A percentile compares a stretch with the other conserved stretches of the same genome.
phyloP scores from a whole-genome alignment of 2,888 invertebrate species.

The Zaprionus lineosus region DNA sequence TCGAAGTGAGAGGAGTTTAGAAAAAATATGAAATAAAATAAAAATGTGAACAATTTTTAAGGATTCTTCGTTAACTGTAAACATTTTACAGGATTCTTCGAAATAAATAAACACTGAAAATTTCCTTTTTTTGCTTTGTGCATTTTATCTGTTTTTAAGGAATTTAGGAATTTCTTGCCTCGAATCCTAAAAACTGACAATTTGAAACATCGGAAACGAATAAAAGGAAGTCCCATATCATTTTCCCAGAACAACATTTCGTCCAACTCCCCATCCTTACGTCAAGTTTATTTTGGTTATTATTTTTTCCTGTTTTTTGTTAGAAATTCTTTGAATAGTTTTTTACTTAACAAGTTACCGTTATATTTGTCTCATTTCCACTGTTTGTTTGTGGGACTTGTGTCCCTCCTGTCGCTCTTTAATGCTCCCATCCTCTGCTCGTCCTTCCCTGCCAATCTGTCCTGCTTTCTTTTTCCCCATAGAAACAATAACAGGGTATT shows the following conservation, averaged over 20 bases:
- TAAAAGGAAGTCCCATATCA: neutral
- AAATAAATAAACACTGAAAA: no score
- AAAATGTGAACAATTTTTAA: no score
- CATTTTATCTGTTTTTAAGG: no score
- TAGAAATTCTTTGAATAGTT: conserved; percentile 32
- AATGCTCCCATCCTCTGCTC: neutral
- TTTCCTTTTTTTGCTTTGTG: no score
- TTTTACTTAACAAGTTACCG: conserved; percentile 63
- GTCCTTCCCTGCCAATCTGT: conserved; percentile 7
- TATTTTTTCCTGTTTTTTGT: conserved; percentile 9
- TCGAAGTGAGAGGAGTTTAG: no score
- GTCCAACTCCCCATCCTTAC: neutral
- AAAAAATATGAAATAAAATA: no score
- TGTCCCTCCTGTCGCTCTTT: conserved; percentile 10
- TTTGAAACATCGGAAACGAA: neutral
- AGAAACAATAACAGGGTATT: conserved; percentile 71
- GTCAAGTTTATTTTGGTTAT: conserved; percentile 4
- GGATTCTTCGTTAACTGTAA: no score
- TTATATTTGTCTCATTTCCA: conserved; percentile 50
- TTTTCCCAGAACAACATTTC: neutral
- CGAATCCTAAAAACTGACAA: no score
- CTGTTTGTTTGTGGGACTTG: conserved; percentile 36
- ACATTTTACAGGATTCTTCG: no score
- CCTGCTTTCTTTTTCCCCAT: conserved; percentile 60
- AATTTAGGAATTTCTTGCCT: no score